Percentiles rank a stretch among this genome's conserved stretches.
phyloP scores from a whole-genome alignment of 2,113 vertebrate genomes.

The Himantopus leucocephalus region DNA sequence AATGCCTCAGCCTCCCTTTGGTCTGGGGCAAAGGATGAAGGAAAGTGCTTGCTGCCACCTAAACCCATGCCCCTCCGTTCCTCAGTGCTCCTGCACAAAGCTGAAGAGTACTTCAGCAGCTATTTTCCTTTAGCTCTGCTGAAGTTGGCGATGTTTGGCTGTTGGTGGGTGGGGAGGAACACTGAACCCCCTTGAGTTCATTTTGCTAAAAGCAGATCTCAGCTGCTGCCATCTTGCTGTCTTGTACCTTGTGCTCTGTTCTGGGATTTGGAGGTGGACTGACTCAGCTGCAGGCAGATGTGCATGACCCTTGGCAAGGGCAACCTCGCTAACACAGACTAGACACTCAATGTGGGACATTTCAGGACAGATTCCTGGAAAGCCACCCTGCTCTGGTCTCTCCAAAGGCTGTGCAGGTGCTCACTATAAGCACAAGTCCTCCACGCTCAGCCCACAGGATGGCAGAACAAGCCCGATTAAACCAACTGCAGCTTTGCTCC shows the following conservation, averaged over 20 bases:
- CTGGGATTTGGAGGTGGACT: neutral
- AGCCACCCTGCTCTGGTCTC: neutral
- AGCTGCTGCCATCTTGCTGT: neutral
- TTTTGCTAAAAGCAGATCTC: neutral
- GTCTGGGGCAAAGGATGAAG: neutral
- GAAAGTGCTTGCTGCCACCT: neutral
- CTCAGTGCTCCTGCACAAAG: neutral
- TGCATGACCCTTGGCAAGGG: neutral
- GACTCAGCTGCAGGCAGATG: neutral
- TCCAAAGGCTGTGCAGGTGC: neutral
- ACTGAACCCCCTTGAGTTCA: neutral
- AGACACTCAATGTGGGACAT: neutral
- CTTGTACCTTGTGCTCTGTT: rapidly evolving
- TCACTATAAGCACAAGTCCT: neutral
- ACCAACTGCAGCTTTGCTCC: neutral
- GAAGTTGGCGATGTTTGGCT: neutral
- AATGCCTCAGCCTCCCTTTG: neutral
- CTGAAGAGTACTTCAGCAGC: neutral
- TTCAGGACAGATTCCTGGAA: neutral
- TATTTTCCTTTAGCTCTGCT: neutral
- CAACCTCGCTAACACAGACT: rapidly evolving
- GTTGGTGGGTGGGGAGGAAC: neutral
- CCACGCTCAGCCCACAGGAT: neutral
- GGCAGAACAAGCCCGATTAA: neutral
- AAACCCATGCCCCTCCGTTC: neutral